These are phyloP conservation scores for Pseudomyrmex flavicornis DNA, from an alignment of 1,140 invertebrate species.

Conservation along the genomic window DNA sequence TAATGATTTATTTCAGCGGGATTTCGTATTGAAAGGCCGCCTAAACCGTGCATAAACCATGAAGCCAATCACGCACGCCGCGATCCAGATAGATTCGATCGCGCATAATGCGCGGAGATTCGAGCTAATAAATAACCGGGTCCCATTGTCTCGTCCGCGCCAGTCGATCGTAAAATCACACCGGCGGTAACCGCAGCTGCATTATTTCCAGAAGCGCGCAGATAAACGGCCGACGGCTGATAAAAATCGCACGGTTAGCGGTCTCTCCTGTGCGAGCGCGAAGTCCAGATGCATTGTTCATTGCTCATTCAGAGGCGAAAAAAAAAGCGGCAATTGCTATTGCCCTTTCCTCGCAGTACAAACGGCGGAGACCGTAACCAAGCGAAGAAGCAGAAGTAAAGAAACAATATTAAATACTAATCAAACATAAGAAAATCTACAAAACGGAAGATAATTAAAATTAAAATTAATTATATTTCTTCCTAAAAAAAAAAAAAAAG, in stretches of 20 bases:
- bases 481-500: too few relatives aligned
- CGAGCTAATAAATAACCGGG: slow-evolving; percentile 75
- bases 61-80: slow-evolving; percentile 48
- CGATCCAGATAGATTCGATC: slow-evolving; percentile 69
- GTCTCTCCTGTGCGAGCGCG: background rate
- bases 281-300: background rate
- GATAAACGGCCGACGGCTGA: slow-evolving; percentile 22
- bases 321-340: background rate
- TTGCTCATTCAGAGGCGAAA: slow-evolving; percentile 4
- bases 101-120: slow-evolving; percentile 72
- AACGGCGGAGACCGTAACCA: background rate
- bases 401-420: background rate
- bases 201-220: slow-evolving; percentile 71
- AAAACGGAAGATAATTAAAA: too few relatives aligned
- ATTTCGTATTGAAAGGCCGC: slow-evolving; percentile 39
- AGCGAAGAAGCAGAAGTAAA: background rate
- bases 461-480: too few relatives aligned
- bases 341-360: background rate
- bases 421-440: background rate
- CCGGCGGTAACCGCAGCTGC: slow-evolving; percentile 62
- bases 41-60: slow-evolving; percentile 47
- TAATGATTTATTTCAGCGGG: slow-evolving; percentile 53
- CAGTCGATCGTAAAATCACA: slow-evolving; percentile 74
- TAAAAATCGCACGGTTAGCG: slow-evolving; percentile 13
- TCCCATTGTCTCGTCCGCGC: slow-evolving; percentile 71